These are phyloP conservation scores for Hydroisotoma schaefferi DNA, from an alignment of 2,888 invertebrate genomes.

Conservation along the genomic window DNA sequence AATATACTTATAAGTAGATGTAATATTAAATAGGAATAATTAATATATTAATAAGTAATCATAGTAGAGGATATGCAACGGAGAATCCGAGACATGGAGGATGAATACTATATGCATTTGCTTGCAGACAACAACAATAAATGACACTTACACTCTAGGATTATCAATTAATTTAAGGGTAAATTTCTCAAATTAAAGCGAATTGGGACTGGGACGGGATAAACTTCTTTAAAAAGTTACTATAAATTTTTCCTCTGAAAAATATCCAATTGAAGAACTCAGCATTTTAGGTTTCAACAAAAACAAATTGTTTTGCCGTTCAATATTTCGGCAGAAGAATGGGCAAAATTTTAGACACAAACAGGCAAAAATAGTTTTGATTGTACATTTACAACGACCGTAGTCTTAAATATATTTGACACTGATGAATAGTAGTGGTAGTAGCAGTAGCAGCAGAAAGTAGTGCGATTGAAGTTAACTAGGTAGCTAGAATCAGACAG, in stretches of 20 bases:
- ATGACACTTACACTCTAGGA: background rate
- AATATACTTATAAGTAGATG: slow-evolving; percentile 7
- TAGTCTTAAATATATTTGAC: background rate
- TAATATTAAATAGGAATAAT: too few relatives aligned
- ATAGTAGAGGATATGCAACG: too few relatives aligned
- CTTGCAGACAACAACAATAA: background rate
- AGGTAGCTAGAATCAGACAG: slow-evolving; percentile 36
- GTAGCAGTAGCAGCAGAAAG: slow-evolving; percentile 26
- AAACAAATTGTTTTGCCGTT: background rate
- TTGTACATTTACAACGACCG: background rate
- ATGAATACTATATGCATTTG: background rate
- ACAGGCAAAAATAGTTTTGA: background rate
- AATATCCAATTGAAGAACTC: slow-evolving; percentile 24
- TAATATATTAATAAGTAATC: too few relatives aligned
- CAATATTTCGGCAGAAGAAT: background rate
- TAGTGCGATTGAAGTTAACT: slow-evolving; percentile 26
- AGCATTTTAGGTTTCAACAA: slow-evolving; percentile 46
- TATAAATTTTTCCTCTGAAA: background rate
- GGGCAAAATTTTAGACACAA: slow-evolving; percentile 1
- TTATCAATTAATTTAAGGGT: background rate
- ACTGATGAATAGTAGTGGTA: slow-evolving; percentile 12
- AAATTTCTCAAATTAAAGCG: too few relatives aligned
- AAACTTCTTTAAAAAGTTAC: background rate
- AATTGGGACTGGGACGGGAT: too few relatives aligned
- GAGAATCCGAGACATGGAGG: background rate